Conservation (phyloP, 2,888 invertebrate genomes). For the Odontomyia ornata region DNA sequence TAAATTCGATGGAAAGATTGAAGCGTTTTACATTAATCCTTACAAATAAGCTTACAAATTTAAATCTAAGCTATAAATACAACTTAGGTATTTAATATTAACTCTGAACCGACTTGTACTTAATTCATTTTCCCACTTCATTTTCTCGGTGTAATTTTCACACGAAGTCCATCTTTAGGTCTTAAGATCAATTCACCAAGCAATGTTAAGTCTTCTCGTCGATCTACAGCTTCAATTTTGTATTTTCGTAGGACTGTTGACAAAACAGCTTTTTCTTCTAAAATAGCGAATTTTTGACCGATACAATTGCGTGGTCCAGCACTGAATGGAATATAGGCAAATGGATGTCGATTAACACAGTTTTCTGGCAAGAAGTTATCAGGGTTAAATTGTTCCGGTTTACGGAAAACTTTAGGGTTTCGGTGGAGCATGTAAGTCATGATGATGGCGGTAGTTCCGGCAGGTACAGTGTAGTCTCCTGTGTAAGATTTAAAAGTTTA, state of each 20-base stretch:
- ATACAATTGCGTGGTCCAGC: conserved; percentile 71
- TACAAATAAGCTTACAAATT: neutral
- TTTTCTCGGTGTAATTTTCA: conserved; percentile 63
- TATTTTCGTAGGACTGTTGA: conserved; percentile 69
- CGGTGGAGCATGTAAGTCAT: conserved; percentile 74
- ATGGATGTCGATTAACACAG: conserved; percentile 69
- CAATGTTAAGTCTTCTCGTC: conserved; percentile 68
- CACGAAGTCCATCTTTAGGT: conserved; percentile 68
- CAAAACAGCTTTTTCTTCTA: conserved; percentile 69
- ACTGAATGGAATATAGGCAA: conserved; percentile 75
- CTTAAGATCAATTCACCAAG: conserved; percentile 70
- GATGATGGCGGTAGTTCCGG: conserved; percentile 68
- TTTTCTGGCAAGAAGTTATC: conserved; percentile 77
- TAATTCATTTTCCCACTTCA: conserved; percentile 48
- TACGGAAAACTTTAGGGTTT: conserved; percentile 71
- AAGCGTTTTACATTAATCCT: neutral
- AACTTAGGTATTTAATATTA: neutral
- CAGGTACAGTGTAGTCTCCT: conserved; percentile 61
- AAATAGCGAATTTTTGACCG: conserved; percentile 69
- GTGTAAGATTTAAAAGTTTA: neutral
- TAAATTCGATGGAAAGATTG: conserved; percentile 19
- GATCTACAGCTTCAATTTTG: conserved; percentile 67
- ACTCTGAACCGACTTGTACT: neutral
- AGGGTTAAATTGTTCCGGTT: conserved; percentile 75
- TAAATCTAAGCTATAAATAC: conserved; percentile 30